Percentiles rank a stretch among this genome's conserved stretches.
These are phyloP conservation scores for Acrossocheilus wenchowensis DNA, from an alignment of 2,797 vertebrate genomes.

Conservation along the genomic window DNA sequence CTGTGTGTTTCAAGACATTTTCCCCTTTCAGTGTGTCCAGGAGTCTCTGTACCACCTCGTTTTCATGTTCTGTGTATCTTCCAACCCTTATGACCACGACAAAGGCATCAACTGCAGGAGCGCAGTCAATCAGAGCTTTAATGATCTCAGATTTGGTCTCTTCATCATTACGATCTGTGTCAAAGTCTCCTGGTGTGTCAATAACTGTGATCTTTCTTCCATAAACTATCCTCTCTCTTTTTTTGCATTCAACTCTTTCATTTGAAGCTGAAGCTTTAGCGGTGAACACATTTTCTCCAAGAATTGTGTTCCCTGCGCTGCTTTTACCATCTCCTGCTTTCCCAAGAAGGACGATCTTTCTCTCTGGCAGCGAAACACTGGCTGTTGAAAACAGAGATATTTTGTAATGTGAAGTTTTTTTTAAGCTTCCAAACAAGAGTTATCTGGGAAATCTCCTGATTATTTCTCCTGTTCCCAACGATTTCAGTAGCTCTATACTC, in stretches of 20 bases:
- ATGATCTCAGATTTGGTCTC: conserved; percentile 1
- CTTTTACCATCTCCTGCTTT: conserved; percentile 49
- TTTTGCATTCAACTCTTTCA: not conserved
- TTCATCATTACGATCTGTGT: not conserved
- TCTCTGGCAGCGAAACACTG: not conserved
- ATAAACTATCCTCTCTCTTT: not conserved
- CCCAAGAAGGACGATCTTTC: conserved; percentile 49
- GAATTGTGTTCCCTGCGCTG: conserved; percentile 7
- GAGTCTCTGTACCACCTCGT: conserved; percentile 51
- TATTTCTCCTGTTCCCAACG: too few species aligned
- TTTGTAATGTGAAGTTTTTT: not conserved
- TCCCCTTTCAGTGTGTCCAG: conserved; percentile 47
- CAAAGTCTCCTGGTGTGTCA: conserved; percentile 33
- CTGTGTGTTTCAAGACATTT: conserved; percentile 56
- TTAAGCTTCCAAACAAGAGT: too few species aligned
- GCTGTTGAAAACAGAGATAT: not conserved
- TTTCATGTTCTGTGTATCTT: conserved; percentile 62
- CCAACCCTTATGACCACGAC: conserved; percentile 65
- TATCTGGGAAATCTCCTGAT: too few species aligned
- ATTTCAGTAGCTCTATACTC: too few species aligned
- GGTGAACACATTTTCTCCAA: not conserved
- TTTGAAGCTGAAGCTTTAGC: not conserved
- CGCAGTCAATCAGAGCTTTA: not conserved
- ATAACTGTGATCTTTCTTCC: not conserved
- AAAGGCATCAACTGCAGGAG: not conserved